Evolutionary conservation across 2,113 vertebrate genomes (phyloP).

Genomic region (Labeo rohita): DNA sequence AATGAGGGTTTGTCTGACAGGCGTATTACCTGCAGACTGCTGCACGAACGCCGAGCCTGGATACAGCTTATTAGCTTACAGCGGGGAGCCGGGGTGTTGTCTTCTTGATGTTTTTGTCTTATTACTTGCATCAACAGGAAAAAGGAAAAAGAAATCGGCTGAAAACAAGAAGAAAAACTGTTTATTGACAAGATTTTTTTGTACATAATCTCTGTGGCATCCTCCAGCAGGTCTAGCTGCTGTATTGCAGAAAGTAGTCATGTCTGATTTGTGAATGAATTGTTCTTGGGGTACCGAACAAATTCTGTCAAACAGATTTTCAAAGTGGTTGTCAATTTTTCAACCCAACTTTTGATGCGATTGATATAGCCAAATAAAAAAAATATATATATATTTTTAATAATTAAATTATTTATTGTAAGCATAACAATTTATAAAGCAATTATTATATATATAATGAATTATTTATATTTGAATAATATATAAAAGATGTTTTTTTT

Average conservation of each 20-base stretch:
- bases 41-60: conserved; percentile 38
- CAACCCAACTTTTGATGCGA: neutral
- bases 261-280: conserved; percentile 4
- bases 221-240: neutral
- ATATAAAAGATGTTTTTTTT: no score
- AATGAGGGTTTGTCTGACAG: conserved; percentile 55
- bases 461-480: no score
- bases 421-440: no score
- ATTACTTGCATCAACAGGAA: conserved; percentile 39
- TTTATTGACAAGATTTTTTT: conserved; percentile 23
- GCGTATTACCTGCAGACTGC: conserved; percentile 48
- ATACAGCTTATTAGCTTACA: conserved; percentile 57
- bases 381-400: no score
- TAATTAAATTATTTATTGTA: no score
- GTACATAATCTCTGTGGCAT: neutral
- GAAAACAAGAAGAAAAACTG: conserved; percentile 25
- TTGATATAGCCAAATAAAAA: neutral
- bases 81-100: conserved; percentile 23
- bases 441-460: no score
- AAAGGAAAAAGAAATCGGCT: conserved; percentile 33
- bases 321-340: neutral
- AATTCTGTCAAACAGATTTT: neutral
- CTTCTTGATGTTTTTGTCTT: conserved; percentile 36
- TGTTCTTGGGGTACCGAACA: neutral
- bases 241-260: neutral